Evolutionary conservation across 2,888 invertebrate genomes (phyloP), one percentile per base, ranked within the genome.

Genomic region (Acleris cristana): DNA sequence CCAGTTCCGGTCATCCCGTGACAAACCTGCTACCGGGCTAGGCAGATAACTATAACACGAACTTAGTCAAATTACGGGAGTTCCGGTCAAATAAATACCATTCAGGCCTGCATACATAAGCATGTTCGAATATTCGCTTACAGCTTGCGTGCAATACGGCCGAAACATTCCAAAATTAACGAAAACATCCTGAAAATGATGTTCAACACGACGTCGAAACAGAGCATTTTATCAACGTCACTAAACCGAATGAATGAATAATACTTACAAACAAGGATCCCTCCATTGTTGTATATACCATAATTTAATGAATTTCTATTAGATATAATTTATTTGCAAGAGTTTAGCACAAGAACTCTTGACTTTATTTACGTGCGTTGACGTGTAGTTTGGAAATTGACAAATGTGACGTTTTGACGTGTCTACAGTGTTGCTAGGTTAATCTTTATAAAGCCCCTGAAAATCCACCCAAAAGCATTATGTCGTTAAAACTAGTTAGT

Each of bases 211-310:
- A 19, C 51, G 51, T 21, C 6, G 51, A 12, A 51, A 51, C 51
- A 19, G 5, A 18, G 14, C 14, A 14, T 40, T 51, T 51, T 51
- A 18, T 12, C 2, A 18, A 3, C 18, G 19, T 51, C 14, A 6
- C 51, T 21, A 21, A 21, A 3, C 12, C 8, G 12, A 51, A 51
- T 2, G 1, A 12, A 14, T n/a, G 14, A 26, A 0, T 21, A 16
- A 23, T 64, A 86, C 90, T 86, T 84, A 92, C 92, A 77, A 91
- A 92, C 45, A 92, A 76, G 12, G 90, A 77, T 52, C 90, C 90
- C 71, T 92, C 91, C 86, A 90, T 88, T 19, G 88, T 82, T 34
- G 85, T 88, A 69, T 90, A 79, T 21, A 89, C 90, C 91, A 91
- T 91, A 80, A 74, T 80, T 61, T 48, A 53, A 61, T 65, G 59